Conservation (phyloP, 2,888 invertebrate genomes). For the Linnaemya vulpina region DNA sequence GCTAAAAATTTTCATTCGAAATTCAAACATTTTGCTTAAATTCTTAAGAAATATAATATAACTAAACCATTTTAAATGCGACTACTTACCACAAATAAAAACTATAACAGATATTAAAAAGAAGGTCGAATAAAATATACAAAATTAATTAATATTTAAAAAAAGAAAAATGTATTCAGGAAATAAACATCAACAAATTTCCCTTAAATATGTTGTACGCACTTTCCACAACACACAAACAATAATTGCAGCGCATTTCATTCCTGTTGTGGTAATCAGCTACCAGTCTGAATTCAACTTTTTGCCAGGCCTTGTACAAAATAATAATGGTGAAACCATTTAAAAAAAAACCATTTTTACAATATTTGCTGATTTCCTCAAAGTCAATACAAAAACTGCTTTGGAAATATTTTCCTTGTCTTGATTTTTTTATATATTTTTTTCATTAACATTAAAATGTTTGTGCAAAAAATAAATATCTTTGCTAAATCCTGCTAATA, state of each 20-base stretch:
- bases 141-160: not conserved
- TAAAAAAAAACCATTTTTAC: constrained; percentile 23
- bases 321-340: constrained; percentile 7
- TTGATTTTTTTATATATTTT: not conserved
- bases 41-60: too few relatives aligned
- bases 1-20: too few relatives aligned
- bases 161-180: too few relatives aligned
- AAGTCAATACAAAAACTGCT: constrained; percentile 29
- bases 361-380: constrained; percentile 48
- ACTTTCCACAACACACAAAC: constrained; percentile 23
- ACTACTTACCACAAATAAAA: too few relatives aligned
- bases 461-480: not conserved
- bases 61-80: too few relatives aligned
- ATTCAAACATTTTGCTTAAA: too few relatives aligned
- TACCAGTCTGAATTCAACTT: constrained; percentile 36
- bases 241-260: not conserved
- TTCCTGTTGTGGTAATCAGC: constrained; percentile 30
- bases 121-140: too few relatives aligned
- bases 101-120: too few relatives aligned
- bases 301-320: constrained; percentile 52
- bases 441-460: constrained; percentile 54
- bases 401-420: constrained; percentile 42
- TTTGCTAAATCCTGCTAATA: constrained; percentile 52
- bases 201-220: constrained; percentile 9
- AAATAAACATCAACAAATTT: constrained; percentile 21